Evolutionary conservation across 2,797 vertebrate genomes (phyloP).

Genomic region (Pogonophryne albipinna): DNA sequence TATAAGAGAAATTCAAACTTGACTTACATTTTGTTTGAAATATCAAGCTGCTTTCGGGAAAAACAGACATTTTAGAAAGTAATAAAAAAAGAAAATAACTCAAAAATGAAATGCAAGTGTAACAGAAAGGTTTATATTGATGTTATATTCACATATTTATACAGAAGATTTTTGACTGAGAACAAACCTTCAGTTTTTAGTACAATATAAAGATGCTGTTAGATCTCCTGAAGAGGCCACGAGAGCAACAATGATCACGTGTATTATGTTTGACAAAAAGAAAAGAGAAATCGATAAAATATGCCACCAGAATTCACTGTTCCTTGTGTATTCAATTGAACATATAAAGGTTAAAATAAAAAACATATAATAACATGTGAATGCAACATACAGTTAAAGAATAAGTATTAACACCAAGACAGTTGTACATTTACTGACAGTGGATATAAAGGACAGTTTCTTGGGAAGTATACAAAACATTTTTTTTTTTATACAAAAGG

Average conservation of each 20-base stretch:
- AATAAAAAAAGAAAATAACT: constrained; percentile 57
- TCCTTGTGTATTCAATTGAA: constrained; percentile 61
- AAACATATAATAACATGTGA: constrained; percentile 37
- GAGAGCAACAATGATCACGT: constrained; percentile 27
- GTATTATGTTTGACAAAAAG: constrained; percentile 2
- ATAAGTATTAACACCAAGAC: constrained; percentile 52
- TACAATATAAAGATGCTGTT: constrained; percentile 52
- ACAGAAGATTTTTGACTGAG: constrained; percentile 63
- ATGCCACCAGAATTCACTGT: constrained; percentile 56
- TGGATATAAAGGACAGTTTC: constrained; percentile 65
- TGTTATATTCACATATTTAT: constrained; percentile 80
- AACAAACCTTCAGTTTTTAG: constrained; percentile 64
- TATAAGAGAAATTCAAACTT: constrained; percentile 44
- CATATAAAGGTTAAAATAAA: constrained; percentile 44
- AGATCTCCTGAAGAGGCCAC: constrained; percentile 80
- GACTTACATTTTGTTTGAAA: constrained; percentile 72
- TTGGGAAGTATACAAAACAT: constrained; percentile 74
- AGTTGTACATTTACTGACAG: constrained; percentile 66
- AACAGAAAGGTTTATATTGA: constrained; percentile 82
- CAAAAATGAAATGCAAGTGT: constrained; percentile 68
- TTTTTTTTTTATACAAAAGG: constrained; percentile 67
- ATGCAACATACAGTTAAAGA: constrained; percentile 52
- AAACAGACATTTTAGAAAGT: constrained; percentile 63
- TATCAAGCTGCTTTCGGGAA: constrained; percentile 61
- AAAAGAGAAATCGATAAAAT: constrained; percentile 34